phyloP scores from a whole-genome alignment of 2,113 vertebrate genomes.

The Nothocercus nigrocapillus region DNA sequence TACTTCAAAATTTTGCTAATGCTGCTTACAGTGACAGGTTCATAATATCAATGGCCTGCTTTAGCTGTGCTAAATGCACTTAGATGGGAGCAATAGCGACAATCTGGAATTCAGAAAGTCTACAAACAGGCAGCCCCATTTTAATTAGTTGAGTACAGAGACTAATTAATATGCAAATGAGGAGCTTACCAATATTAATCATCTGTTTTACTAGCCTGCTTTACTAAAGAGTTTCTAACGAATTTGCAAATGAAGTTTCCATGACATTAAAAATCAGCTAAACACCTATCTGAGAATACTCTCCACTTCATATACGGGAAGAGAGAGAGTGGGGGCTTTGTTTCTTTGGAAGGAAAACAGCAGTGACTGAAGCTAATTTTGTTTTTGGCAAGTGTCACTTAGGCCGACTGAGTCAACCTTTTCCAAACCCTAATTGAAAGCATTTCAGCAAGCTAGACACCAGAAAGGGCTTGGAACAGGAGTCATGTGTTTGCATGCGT shows the following conservation, averaged over 20 bases:
- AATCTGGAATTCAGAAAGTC: constrained; percentile 71
- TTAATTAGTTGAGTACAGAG: constrained; percentile 83
- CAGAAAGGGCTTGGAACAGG: constrained; percentile 53
- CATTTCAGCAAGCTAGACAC: constrained; percentile 64
- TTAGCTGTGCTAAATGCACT: constrained; percentile 22
- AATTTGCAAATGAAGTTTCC: constrained; percentile 80
- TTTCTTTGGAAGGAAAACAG: constrained; percentile 68
- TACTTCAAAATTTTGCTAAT: neutral
- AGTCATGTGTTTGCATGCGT: neutral
- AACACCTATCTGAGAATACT: constrained; percentile 66
- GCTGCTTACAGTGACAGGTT: neutral
- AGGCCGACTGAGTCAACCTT: constrained; percentile 50
- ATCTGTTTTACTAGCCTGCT: constrained; percentile 80
- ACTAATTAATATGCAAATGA: constrained; percentile 85
- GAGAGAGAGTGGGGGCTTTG: neutral
- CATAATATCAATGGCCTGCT: neutral
- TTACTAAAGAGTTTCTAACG: constrained; percentile 76
- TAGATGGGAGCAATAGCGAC: constrained; percentile 47
- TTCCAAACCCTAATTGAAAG: constrained; percentile 77
- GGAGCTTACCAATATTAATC: constrained; percentile 82
- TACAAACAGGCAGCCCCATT: constrained; percentile 65
- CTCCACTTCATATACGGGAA: constrained; percentile 23
- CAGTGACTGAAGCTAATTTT: constrained; percentile 73
- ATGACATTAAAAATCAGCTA: constrained; percentile 75
- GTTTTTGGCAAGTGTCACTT: constrained; percentile 66